These are phyloP conservation scores for Sula dactylatra DNA, from an alignment of 2,113 vertebrate species.

Conservation along the genomic window DNA sequence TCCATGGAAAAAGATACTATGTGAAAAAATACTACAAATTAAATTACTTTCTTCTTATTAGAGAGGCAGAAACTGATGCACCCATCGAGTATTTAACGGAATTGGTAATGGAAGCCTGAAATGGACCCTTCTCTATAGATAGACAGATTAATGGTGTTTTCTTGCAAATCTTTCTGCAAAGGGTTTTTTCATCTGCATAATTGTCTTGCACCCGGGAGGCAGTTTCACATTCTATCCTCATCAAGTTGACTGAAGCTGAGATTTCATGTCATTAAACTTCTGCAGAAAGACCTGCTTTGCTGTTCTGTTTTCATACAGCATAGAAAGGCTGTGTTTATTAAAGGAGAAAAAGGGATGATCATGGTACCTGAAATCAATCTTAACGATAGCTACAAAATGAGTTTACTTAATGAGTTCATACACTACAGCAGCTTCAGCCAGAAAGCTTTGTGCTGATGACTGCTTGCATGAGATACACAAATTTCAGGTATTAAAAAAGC, in stretches of 20 bases:
- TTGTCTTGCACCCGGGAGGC: background rate
- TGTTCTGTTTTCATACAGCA: background rate
- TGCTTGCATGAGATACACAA: background rate
- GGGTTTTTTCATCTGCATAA: background rate
- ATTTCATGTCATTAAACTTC: background rate
- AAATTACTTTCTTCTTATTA: background rate
- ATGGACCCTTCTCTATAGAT: background rate
- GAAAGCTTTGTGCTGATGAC: background rate
- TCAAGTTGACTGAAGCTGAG: conserved; percentile 2
- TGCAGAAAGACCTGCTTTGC: background rate
- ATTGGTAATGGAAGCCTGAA: background rate
- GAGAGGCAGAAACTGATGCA: background rate
- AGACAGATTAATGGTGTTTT: background rate
- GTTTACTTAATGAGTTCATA: conserved; percentile 4
- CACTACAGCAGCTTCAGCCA: background rate
- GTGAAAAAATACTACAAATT: background rate
- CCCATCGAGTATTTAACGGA: background rate
- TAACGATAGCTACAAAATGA: background rate
- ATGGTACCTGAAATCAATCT: background rate
- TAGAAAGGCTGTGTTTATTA: background rate
- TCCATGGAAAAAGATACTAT: background rate
- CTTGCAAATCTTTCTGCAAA: background rate
- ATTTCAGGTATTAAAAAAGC: background rate
- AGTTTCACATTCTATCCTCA: conserved; percentile 1
- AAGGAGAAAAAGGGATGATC: background rate